Evolutionary conservation across 2,797 vertebrate genomes (phyloP), one percentile per base, ranked within the genome.

Genomic region (Fringilla coelebs): DNA sequence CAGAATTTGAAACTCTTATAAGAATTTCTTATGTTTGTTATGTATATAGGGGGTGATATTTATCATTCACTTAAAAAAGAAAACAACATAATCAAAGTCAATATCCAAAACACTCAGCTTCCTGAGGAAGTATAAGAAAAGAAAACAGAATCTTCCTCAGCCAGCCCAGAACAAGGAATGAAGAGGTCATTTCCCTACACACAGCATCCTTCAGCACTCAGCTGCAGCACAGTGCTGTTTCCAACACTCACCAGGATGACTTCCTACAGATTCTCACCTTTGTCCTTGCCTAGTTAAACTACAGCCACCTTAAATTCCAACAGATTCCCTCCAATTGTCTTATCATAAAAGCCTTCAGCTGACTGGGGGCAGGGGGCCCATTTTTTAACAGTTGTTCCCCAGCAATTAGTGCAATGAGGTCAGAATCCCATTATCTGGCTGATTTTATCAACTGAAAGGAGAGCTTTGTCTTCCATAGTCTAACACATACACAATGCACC

Each of bases 41-140:
- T 10, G 4, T 55, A 63, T 29, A 34, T 10, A 28, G 21, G 9
- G 2, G 9, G 9, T 21, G 24, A 21, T 57, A 41, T 7, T 60
- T 45, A 84, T 9, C 7, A 51, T 28, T 43, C 21, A 22, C 38
- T 55, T 2, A 11, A 81, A 79, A 46, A 34, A 49, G 31, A 89
- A 52, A 12, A 17, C 31, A 36, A 21, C 61, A 55, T 24, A 68
- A 34, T 43, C 57, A 2, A 34, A 60, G 24, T 31, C 76, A 90
- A 84, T 36, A 90, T 13, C 58, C 54, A 81, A 81, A 93, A 45
- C 55, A 76, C 90, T 62, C 21, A 57, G 45, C 49, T 94, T 96
- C 76, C 92, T 75, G 26, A 72, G 70, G 62, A 94, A 93, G 73
- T 12, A 57, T 11, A 86, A 86, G 40, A 71, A 74, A 78, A 66